Evolutionary conservation across 2,113 vertebrate species (phyloP), one percentile per base, ranked within the genome.

Genomic region (Noturus placidus): DNA sequence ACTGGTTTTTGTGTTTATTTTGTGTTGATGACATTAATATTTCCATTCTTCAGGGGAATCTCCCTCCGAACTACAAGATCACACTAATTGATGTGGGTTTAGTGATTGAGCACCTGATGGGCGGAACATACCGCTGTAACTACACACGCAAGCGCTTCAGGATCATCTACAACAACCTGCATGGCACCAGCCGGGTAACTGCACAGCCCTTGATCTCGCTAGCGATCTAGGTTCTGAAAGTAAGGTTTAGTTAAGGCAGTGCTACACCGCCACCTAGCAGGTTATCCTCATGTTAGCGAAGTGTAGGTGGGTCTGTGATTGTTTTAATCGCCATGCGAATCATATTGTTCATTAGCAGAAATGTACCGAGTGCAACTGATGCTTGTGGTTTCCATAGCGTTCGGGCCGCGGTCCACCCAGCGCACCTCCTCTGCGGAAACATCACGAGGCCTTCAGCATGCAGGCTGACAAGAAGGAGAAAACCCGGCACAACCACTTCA

Each of bases 391-490:
- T 88, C 70, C 67, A 2, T 93, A 99, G 98, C 94, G 97, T 50
- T 97, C 97, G 82, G 98, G 97, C 35, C 95, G 98, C 78, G 96
- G 97, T 91, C 92, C 96, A 8, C 56, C 89, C 38, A 96, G 95
- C 57, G 96, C 96, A 85, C 96, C 97, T 93, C 97, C 97, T 87
- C 91, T 98, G 91, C 95, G 97, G 84, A 99, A 98, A 92, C 96
- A 89, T 91, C 97, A 97, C 0, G 98, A 99, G 89, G 92, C 98
- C 89, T 99, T 99, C 92, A 97, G 97, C 89, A 99, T 97, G 90
- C 96, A 98, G 91, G 97, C 97, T 72, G 97, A 99, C 92, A 99
- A 99, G 93, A 99, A 98, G 87, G 98, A 99, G 92, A 99, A 98
- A 93, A 97, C 96, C 65, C 95, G 98, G 84, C 98, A 99, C 92